Conservation (phyloP, 2,113 vertebrate species). For the Elaphurus davidianus region DNA sequence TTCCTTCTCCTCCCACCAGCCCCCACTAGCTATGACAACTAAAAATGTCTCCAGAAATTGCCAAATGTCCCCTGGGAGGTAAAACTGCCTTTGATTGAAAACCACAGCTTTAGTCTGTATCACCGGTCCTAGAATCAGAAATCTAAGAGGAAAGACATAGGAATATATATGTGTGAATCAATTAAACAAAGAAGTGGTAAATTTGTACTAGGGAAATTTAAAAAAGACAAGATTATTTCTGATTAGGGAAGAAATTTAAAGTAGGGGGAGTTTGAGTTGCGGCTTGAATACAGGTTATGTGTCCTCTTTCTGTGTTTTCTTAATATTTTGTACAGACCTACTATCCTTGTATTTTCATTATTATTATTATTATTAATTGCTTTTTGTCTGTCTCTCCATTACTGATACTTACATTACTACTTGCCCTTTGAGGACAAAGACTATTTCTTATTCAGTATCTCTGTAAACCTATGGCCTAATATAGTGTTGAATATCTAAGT, state of each 20-base stretch:
- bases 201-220: not conserved
- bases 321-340: not conserved
- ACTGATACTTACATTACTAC: not conserved
- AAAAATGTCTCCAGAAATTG: not conserved
- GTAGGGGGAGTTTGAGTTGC: not conserved
- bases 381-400: not conserved
- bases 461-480: not conserved
- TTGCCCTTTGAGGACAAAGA: not conserved
- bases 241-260: not conserved
- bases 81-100: not conserved
- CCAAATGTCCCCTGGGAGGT: not conserved
- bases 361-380: not conserved
- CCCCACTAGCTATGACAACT: not conserved
- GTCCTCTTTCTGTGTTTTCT: not conserved
- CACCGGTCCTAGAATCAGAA: not conserved
- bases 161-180: not conserved
- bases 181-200: not conserved
- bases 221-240: not conserved
- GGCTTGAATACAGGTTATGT: not conserved
- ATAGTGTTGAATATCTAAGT: not conserved
- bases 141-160: not conserved
- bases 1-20: not conserved
- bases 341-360: not conserved
- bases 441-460: not conserved
- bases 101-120: not conserved